Evolutionary conservation across 2,797 vertebrate species (phyloP).

Genomic region (Catostomus latipinnis): DNA sequence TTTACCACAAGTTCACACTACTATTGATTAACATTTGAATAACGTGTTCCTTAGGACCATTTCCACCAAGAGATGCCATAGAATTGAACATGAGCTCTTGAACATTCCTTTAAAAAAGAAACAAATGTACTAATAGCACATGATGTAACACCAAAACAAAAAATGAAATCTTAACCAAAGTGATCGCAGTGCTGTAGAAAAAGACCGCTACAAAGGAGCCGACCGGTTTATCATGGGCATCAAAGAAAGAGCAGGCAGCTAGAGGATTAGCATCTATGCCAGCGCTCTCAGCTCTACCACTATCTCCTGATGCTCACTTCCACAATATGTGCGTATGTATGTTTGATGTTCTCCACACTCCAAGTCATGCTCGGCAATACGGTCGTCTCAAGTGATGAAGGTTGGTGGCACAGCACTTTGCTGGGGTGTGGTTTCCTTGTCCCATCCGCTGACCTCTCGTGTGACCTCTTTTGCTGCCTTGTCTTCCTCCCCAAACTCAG

Average conservation of each 20-base stretch:
- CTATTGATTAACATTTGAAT: slow-evolving; percentile 40
- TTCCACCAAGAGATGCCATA: slow-evolving; percentile 33
- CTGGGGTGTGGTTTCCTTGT: slow-evolving; percentile 61
- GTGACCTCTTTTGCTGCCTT: slow-evolving; percentile 22
- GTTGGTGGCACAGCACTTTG: slow-evolving; percentile 66
- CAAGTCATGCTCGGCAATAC: slow-evolving; percentile 58
- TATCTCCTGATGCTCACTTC: slow-evolving; percentile 63
- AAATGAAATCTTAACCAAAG: slow-evolving; percentile 42
- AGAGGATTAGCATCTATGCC: slow-evolving; percentile 57
- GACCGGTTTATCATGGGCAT: slow-evolving; percentile 70
- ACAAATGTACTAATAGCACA: slow-evolving; percentile 54
- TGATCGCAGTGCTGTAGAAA: slow-evolving; percentile 61
- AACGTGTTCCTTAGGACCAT: slow-evolving; percentile 41
- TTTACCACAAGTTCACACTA: slow-evolving; percentile 47
- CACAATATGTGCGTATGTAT: slow-evolving; percentile 29
- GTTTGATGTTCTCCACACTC: slow-evolving; percentile 55
- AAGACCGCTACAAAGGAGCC: slow-evolving; percentile 56
- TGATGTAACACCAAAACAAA: slow-evolving; percentile 24
- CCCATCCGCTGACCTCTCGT: slow-evolving; percentile 34
- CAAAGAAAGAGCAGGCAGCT: slow-evolving; percentile 83
- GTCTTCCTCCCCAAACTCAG: slow-evolving; percentile 70
- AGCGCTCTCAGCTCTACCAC: slow-evolving; percentile 79
- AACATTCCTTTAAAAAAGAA: slow-evolving; percentile 35
- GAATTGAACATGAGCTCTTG: slow-evolving; percentile 44
- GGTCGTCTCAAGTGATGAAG: slow-evolving; percentile 63